A percentile compares a stretch with the other conserved stretches of the same genome.
Conservation (phyloP, 92 coral and sea anemone species). For the Nematostella vectensis region DNA sequence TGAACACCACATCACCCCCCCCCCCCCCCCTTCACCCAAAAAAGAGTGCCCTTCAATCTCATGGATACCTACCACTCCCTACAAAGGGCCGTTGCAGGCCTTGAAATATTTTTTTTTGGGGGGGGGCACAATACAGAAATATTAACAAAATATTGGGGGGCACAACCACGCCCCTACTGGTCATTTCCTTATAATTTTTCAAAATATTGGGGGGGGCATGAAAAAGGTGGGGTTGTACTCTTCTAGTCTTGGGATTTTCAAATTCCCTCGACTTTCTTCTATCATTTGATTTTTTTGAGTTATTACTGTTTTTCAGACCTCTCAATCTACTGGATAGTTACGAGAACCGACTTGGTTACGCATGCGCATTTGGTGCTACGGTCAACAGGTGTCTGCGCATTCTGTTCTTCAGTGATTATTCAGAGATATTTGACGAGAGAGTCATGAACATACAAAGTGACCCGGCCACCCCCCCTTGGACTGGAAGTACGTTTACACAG, state of each 20-base stretch:
- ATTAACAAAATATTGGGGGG: too few relatives aligned
- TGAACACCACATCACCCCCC: constrained; percentile 7
- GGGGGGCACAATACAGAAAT: background rate
- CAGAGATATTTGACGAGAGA: constrained; percentile 11
- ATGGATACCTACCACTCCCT: too few relatives aligned
- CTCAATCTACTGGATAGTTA: constrained; percentile 75
- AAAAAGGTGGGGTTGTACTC: too few relatives aligned
- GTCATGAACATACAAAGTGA: constrained; percentile 4
- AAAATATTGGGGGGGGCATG: too few relatives aligned
- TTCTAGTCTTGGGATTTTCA: too few relatives aligned
- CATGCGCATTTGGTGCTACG: constrained; percentile 85
- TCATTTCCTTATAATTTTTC: too few relatives aligned
- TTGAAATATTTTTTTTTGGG: too few relatives aligned
- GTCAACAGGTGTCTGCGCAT: constrained; percentile 35
- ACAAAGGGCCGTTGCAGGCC: too few relatives aligned
- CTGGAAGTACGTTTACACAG: too few relatives aligned
- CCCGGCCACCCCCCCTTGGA: constrained; percentile 29
- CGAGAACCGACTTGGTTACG: constrained; percentile 65
- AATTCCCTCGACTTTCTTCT: too few relatives aligned
- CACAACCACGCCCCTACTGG: too few relatives aligned
- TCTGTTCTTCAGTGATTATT: constrained; percentile 22
- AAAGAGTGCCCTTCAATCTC: background rate
- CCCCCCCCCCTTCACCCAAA: background rate
- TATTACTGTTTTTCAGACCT: constrained; percentile 41
- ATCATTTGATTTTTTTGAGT: too few relatives aligned